A percentile compares a stretch with the other conserved stretches of the same genome.
phyloP scores from a whole-genome alignment of 2,113 vertebrate genomes.

The Struthidea cinerea region DNA sequence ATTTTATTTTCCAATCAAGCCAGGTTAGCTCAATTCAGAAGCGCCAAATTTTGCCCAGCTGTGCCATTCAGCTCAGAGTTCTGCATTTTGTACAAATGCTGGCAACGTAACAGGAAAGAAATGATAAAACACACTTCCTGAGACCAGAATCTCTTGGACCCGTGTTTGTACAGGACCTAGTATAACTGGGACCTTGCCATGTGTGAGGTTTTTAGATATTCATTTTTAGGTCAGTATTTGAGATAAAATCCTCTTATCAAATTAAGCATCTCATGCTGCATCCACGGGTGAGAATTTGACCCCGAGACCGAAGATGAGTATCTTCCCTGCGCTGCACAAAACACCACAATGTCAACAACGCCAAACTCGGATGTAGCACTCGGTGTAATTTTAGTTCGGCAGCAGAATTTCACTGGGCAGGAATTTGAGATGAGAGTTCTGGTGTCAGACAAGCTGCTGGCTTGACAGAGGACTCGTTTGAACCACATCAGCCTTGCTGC shows the following conservation, averaged over 20 bases:
- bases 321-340: not conserved
- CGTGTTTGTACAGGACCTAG: not conserved
- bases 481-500: not conserved
- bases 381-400: not conserved
- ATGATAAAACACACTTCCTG: not conserved
- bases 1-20: not conserved
- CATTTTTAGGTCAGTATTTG: not conserved
- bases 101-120: not conserved
- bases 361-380: not conserved
- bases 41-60: not conserved
- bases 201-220: not conserved
- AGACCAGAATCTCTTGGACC: not conserved
- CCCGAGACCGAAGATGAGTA: not conserved
- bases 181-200: not conserved
- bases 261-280: not conserved
- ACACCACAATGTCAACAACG: accelerated
- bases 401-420: not conserved
- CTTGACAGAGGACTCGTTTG: not conserved
- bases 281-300: not conserved
- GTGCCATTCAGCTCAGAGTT: not conserved
- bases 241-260: not conserved
- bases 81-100: not conserved
- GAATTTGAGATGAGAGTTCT: not conserved
- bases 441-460: not conserved
- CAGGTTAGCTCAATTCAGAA: not conserved